Percentiles rank a stretch among this genome's conserved stretches.
Conservation (phyloP, 92 coral and sea anemone species). For the Porites cylindrica region DNA sequence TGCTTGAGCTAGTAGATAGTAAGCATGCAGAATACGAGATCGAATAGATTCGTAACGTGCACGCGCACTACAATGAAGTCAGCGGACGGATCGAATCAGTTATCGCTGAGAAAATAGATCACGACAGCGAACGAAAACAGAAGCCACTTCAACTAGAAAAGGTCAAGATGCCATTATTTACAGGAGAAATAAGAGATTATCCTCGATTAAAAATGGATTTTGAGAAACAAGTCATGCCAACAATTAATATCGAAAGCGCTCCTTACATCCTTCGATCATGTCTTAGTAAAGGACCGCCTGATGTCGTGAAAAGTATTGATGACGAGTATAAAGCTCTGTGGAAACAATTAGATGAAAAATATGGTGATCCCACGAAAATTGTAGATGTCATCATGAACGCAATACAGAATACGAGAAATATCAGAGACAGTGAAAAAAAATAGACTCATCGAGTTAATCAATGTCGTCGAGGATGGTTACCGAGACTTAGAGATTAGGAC, state of each 20-base stretch:
- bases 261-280: slow-evolving; percentile 73
- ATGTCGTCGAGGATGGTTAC: slow-evolving; percentile 62
- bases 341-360: slow-evolving; percentile 59
- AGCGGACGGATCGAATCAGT: slow-evolving; percentile 41
- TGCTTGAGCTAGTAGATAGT: neutral
- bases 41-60: no score
- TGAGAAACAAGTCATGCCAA: slow-evolving; percentile 67
- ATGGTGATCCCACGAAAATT: slow-evolving; percentile 70
- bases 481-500: slow-evolving; percentile 63
- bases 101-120: slow-evolving; percentile 27
- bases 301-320: slow-evolving; percentile 58
- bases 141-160: slow-evolving; percentile 38
- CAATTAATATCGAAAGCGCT: slow-evolving; percentile 51
- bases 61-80: neutral
- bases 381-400: slow-evolving; percentile 57
- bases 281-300: slow-evolving; percentile 57
- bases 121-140: slow-evolving; percentile 28
- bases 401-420: slow-evolving; percentile 35
- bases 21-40: no score
- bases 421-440: neutral
- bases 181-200: slow-evolving; percentile 61
- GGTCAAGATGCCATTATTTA: slow-evolving; percentile 35
- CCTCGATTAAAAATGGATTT: slow-evolving; percentile 65
- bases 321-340: slow-evolving; percentile 65
- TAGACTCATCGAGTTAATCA: slow-evolving; percentile 56